Conservation (phyloP, 2,888 invertebrate species). For the Lordiphosa andalusiaca region DNA sequence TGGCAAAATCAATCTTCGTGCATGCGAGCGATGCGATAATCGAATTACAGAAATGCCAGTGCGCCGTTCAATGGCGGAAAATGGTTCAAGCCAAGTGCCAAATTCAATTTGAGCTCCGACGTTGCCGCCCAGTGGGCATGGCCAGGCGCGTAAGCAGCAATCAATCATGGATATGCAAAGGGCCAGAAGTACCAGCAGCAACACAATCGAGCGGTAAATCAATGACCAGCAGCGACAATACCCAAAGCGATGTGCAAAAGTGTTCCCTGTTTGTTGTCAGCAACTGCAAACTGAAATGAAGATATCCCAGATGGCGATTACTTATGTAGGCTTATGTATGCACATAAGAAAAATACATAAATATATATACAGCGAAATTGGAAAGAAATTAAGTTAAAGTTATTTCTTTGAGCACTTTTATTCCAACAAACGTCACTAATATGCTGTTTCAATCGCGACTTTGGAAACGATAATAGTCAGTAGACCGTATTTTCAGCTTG, state of each 20-base stretch:
- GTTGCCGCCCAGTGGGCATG: conserved; percentile 7
- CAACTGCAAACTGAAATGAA: too few relatives aligned
- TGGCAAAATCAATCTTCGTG: too few relatives aligned
- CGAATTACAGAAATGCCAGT: conserved; percentile 30
- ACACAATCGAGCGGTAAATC: conserved; percentile 25
- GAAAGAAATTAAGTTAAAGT: too few relatives aligned
- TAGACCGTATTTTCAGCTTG: too few relatives aligned
- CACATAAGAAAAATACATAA: too few relatives aligned
- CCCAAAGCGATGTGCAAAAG: not conserved
- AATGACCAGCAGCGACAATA: conserved; percentile 11
- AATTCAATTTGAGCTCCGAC: conserved; percentile 25
- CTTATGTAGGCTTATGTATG: too few relatives aligned
- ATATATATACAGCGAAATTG: too few relatives aligned
- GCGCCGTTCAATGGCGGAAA: not conserved
- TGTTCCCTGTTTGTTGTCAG: conserved; percentile 1
- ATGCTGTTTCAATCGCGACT: too few relatives aligned
- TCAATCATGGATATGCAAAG: conserved; percentile 48
- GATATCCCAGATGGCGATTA: too few relatives aligned
- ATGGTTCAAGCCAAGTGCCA: conserved; percentile 16
- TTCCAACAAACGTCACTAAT: too few relatives aligned
- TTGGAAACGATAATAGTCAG: too few relatives aligned
- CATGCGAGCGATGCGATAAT: conserved; percentile 32
- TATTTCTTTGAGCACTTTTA: too few relatives aligned
- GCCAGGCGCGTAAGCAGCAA: conserved; percentile 54
- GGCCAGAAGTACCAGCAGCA: conserved; percentile 4